A percentile compares a stretch with the other conserved stretches of the same genome.
Conservation (phyloP, 1,140 invertebrate genomes). For the Drosophila ohnishii region DNA sequence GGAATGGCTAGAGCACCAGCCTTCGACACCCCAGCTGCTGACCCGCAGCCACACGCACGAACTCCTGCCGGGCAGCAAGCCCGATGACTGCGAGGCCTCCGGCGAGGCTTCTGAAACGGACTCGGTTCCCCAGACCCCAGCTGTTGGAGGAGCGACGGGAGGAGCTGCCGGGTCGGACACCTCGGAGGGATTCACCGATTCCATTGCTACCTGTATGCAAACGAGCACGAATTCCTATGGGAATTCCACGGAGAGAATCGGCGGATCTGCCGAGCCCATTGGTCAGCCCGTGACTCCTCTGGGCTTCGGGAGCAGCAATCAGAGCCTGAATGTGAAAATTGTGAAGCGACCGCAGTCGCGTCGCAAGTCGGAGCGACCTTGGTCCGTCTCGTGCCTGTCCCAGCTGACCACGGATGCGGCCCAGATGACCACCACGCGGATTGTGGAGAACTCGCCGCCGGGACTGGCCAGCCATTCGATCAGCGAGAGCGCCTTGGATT, state of each 20-base stretch:
- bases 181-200: constrained; percentile 89
- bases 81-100: constrained; percentile 91
- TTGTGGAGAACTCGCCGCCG: constrained; percentile 63
- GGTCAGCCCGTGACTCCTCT: constrained; percentile 40
- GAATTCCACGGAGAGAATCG: constrained; percentile 85
- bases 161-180: constrained; percentile 85
- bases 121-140: constrained; percentile 85
- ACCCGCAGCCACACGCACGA: constrained; percentile 51
- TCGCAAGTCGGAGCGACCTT: constrained; percentile 86
- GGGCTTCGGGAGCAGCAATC: constrained; percentile 76
- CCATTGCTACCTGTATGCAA: constrained; percentile 86
- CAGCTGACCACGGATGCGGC: constrained; percentile 85
- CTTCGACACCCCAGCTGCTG: constrained; percentile 56
- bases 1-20: constrained; percentile 82
- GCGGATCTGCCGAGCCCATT: constrained; percentile 81
- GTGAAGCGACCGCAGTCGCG: constrained; percentile 73
- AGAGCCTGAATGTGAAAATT: constrained; percentile 76
- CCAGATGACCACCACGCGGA: constrained; percentile 59
- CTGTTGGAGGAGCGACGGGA: constrained; percentile 57
- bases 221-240: constrained; percentile 84
- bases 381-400: constrained; percentile 92
- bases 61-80: constrained; percentile 42
- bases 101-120: constrained; percentile 91
- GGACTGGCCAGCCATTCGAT: constrained; percentile 88
- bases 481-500: constrained; percentile 93